Evolutionary conservation across 2,888 invertebrate genomes (phyloP).

Genomic region (Lithodes maja): DNA sequence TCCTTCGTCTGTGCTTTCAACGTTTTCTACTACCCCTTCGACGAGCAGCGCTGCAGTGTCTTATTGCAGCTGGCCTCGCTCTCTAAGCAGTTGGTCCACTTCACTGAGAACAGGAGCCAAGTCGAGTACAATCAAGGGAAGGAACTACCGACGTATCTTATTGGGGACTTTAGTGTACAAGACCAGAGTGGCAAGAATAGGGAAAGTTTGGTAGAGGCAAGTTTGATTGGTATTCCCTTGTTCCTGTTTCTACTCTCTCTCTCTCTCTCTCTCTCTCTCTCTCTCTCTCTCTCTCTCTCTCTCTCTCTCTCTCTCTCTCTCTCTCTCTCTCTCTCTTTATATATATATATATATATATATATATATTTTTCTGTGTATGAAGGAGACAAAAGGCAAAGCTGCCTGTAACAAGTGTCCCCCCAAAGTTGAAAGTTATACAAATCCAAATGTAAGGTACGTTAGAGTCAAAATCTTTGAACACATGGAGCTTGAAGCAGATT

Average conservation of each 20-base stretch:
- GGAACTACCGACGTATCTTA: conserved; percentile 12
- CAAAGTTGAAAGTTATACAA: no score
- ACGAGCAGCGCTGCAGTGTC: conserved; percentile 44
- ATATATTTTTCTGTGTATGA: background rate
- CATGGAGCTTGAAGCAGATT: no score
- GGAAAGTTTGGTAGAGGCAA: conserved; percentile 19
- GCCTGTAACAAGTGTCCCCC: no score
- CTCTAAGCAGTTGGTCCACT: conserved; percentile 28
- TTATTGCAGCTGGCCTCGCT: conserved; percentile 41
- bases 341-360: background rate
- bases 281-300: background rate
- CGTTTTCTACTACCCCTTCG: conserved; percentile 63
- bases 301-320: background rate
- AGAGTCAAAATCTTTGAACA: no score
- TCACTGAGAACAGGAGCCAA: background rate
- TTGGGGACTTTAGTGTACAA: conserved; percentile 16
- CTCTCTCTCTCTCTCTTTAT: background rate
- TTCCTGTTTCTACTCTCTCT: background rate
- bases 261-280: background rate
- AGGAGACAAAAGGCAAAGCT: background rate
- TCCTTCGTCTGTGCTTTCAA: conserved; percentile 53
- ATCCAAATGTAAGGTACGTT: no score
- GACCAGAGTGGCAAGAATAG: background rate
- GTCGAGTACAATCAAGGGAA: background rate
- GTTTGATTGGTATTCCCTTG: background rate